A percentile compares a stretch with the other conserved stretches of the same genome.
These are phyloP conservation scores for Girardinichthys multiradiatus DNA, from an alignment of 2,113 vertebrate species.

Conservation along the genomic window DNA sequence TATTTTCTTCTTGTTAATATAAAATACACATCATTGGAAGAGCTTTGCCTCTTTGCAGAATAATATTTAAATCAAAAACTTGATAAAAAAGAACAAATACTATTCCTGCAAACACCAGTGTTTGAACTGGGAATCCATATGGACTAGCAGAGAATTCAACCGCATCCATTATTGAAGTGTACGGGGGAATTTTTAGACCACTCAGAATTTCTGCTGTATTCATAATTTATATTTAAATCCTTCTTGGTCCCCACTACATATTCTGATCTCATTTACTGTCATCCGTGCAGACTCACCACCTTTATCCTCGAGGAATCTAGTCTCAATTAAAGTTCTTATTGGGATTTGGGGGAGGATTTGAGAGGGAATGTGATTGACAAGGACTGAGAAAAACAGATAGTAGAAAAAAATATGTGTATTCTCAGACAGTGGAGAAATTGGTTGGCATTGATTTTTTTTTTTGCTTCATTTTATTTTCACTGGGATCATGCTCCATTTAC, in stretches of 20 bases:
- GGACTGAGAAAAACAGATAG: constrained; percentile 54
- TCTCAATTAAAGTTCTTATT: constrained; percentile 77
- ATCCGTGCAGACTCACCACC: constrained; percentile 59
- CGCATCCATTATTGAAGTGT: constrained; percentile 93
- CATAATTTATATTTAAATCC: constrained; percentile 92
- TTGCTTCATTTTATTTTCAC: neutral
- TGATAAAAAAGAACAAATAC: constrained; percentile 69
- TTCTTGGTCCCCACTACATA: constrained; percentile 75
- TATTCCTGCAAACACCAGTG: constrained; percentile 80
- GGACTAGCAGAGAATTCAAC: constrained; percentile 84
- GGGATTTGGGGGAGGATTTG: constrained; percentile 73
- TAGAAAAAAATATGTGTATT: constrained; percentile 17
- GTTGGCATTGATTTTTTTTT: neutral
- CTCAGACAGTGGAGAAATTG: constrained; percentile 14
- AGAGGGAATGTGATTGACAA: constrained; percentile 69
- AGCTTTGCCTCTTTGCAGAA: neutral
- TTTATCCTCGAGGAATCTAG: constrained; percentile 76
- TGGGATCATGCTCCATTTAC: constrained; percentile 9
- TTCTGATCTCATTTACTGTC: constrained; percentile 82
- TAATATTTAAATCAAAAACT: neutral
- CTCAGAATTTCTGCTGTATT: constrained; percentile 81
- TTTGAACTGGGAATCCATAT: constrained; percentile 76
- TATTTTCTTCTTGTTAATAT: neutral
- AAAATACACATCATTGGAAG: neutral
- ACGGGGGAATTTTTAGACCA: constrained; percentile 86